Evolutionary conservation across 2,888 invertebrate species (phyloP), one percentile per base, ranked within the genome.

Genomic region (Entomobrya multifasciata): DNA sequence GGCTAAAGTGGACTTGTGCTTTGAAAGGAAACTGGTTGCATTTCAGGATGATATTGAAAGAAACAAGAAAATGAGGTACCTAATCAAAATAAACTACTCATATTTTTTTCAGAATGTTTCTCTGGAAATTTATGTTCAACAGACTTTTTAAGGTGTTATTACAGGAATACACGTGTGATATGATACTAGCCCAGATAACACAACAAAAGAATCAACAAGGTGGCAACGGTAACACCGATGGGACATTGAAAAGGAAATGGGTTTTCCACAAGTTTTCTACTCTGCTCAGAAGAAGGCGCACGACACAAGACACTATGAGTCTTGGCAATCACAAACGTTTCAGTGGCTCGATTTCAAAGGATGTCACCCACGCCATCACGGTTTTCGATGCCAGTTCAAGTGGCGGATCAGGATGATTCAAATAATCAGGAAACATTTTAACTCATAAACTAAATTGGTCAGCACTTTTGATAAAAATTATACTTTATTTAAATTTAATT

Each of bases 191-290:
- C 0, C 76, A 86, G 22, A 86, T 86, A 17, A 86, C 86, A 6
- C 86, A 86, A 49, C 82, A 70, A 62, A 47, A 86, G 27, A n/a
- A n/a, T n/a, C n/a, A n/a, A n/a, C 78, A 47, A 25, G 11, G 27
- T 8, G 62, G 44, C n/a, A 22, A 17, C 10, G 67, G 41, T 22
- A 52, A 81, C 1, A 57, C 44, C 11, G 81, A 76, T 15, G n/a
- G n/a, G n/a, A 86, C 86, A 15, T 30, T 86, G 25, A 86, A 86
- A 70, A 86, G 81, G 70, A 80, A 76, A 36, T 80, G 86, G 3
- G 55, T 86, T 11, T 76, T 86, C 20, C 81, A 77, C 44, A 86
- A 86, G 65, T 78, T 89, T 72, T 89, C 89, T 0, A 85, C 89
- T 10, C 77, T 89, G 27, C 79, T 89, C 0, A n/a, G n/a, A n/a